These are phyloP conservation scores for Dysidea cf. avara DNA, from an alignment of 37 sponge, comb jelly and placozoan genomes.

Conservation along the genomic window DNA sequence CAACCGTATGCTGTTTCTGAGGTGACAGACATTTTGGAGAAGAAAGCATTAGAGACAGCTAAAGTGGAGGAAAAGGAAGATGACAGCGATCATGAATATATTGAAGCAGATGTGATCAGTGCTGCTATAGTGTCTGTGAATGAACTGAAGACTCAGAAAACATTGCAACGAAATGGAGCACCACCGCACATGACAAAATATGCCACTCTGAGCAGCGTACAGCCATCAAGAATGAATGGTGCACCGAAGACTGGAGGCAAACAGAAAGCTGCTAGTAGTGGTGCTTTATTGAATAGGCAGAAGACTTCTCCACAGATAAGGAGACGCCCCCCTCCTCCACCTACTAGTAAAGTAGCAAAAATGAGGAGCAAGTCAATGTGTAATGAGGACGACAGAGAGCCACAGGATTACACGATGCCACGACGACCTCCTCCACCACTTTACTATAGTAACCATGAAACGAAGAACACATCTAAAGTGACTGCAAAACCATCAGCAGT, in stretches of 20 bases:
- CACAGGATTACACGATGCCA: background rate
- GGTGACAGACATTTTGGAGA: background rate
- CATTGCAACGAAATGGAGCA: background rate
- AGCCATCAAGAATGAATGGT: background rate
- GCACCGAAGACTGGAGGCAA: no score
- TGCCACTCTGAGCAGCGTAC: background rate
- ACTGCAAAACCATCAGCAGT: background rate
- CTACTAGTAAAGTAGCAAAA: background rate
- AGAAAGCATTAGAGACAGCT: background rate
- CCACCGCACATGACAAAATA: background rate
- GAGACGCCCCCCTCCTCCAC: conserved; percentile 11
- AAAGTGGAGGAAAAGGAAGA: background rate
- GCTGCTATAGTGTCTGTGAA: no score
- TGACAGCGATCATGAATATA: no score
- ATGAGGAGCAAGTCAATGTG: background rate
- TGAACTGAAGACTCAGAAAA: background rate
- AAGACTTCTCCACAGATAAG: background rate
- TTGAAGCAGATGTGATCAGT: no score
- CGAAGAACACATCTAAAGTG: background rate
- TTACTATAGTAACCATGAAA: no score
- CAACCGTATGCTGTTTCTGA: conserved; percentile 48
- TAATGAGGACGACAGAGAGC: background rate
- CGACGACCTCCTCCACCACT: background rate
- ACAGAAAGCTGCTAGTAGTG: background rate
- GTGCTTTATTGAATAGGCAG: background rate